Evolutionary conservation across 2,113 vertebrate species (phyloP).

Genomic region (Mesembrinibis cayennensis): DNA sequence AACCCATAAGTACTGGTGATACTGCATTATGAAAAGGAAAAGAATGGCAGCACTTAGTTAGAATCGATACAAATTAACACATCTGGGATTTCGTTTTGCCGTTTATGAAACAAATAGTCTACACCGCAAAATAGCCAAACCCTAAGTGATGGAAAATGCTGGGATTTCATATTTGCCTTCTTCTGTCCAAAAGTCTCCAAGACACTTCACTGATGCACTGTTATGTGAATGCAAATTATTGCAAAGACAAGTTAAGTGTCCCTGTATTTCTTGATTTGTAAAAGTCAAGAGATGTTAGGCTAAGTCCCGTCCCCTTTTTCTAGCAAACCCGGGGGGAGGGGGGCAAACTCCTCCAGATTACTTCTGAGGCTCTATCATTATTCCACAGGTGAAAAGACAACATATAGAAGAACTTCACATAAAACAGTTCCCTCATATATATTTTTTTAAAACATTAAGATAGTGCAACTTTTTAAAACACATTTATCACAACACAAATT

Average conservation of each 20-base stretch:
- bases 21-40: slow-evolving; percentile 16
- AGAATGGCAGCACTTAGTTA: slow-evolving; percentile 37
- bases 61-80: slow-evolving; percentile 2
- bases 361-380: slow-evolving; percentile 72
- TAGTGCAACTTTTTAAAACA: slow-evolving; percentile 94
- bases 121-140: slow-evolving; percentile 23
- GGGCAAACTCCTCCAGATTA: slow-evolving; percentile 74
- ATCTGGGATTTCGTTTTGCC: not conserved
- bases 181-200: slow-evolving; percentile 60
- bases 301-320: slow-evolving; percentile 72
- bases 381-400: slow-evolving; percentile 78
- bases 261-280: slow-evolving; percentile 60
- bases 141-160: slow-evolving; percentile 23
- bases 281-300: slow-evolving; percentile 66
- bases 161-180: slow-evolving; percentile 52
- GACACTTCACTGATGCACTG: slow-evolving; percentile 15
- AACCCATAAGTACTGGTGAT: slow-evolving; percentile 18
- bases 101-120: slow-evolving; percentile 25
- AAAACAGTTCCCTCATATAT: slow-evolving; percentile 80
- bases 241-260: slow-evolving; percentile 55
- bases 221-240: slow-evolving; percentile 58
- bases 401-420: slow-evolving; percentile 71
- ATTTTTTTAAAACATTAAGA: slow-evolving; percentile 81
- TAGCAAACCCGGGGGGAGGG: slow-evolving; percentile 23
- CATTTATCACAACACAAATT: slow-evolving; percentile 78